Conservation (phyloP, 1,140 invertebrate species). For the Microplitis mediator region DNA sequence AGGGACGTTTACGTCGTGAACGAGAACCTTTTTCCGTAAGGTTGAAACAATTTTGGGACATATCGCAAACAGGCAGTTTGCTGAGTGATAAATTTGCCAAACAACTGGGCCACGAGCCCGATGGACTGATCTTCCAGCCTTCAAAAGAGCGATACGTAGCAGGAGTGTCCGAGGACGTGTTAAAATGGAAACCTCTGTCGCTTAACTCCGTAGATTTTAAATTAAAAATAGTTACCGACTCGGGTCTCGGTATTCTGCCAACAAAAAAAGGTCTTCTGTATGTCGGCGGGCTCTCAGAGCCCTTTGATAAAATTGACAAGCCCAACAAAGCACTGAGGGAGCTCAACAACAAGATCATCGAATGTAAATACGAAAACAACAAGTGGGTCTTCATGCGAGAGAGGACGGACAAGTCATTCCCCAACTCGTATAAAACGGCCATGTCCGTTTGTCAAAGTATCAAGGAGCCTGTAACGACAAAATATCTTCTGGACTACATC, state of each 20-base stretch:
- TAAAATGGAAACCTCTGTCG: slow-evolving; percentile 97
- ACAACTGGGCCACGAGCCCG: slow-evolving; percentile 90
- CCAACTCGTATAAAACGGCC: slow-evolving; percentile 87
- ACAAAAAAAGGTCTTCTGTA: slow-evolving; percentile 79
- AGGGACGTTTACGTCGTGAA: slow-evolving; percentile 75
- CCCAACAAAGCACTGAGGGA: slow-evolving; percentile 77
- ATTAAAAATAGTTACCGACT: slow-evolving; percentile 79
- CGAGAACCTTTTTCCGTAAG: slow-evolving; percentile 88
- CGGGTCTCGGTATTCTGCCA: slow-evolving; percentile 75
- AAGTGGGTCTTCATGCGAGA: slow-evolving; percentile 96
- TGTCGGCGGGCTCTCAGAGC: slow-evolving; percentile 73
- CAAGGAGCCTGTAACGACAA: slow-evolving; percentile 79
- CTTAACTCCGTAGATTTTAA: slow-evolving; percentile 97
- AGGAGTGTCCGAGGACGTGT: slow-evolving; percentile 80
- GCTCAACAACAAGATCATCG: slow-evolving; percentile 93
- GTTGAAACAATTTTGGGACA: slow-evolving; percentile 88
- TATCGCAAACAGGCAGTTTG: slow-evolving; percentile 72
- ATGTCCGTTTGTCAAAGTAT: slow-evolving; percentile 74
- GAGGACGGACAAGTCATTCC: slow-evolving; percentile 95
- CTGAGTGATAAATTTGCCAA: slow-evolving; percentile 86
- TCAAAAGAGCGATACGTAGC: slow-evolving; percentile 81
- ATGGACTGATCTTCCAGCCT: slow-evolving; percentile 98
- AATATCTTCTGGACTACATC: slow-evolving; percentile 78
- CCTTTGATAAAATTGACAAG: slow-evolving; percentile 78
- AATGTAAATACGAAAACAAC: slow-evolving; percentile 82